phyloP scores from a whole-genome alignment of 2,888 invertebrate species.

The Corythucha ciliata region DNA sequence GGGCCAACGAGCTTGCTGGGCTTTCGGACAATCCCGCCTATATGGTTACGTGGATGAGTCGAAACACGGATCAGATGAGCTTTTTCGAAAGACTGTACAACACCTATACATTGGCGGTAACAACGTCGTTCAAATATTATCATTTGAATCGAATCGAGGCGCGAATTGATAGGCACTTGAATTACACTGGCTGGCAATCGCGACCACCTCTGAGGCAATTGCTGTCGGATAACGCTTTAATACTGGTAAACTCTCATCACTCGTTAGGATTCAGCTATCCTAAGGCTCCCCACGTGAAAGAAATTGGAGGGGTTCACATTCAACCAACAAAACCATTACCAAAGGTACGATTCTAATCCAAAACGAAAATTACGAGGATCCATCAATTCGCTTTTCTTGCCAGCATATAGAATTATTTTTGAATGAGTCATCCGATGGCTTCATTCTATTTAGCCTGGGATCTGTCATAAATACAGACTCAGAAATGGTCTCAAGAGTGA shows the following conservation, averaged over 20 bases:
- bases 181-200: constrained; percentile 27
- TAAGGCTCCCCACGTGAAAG: constrained; percentile 64
- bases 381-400: too few relatives aligned
- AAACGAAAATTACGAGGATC: neutral
- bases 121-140: too few relatives aligned
- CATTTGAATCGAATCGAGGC: too few relatives aligned
- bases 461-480: too few relatives aligned
- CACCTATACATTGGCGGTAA: neutral
- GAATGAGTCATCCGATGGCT: constrained; percentile 29
- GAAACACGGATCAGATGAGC: constrained; percentile 22
- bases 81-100: constrained; percentile 19
- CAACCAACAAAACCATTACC: constrained; percentile 59
- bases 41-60: too few relatives aligned
- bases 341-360: constrained; percentile 43
- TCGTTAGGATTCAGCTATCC: constrained; percentile 20
- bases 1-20: too few relatives aligned
- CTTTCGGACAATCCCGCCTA: too few relatives aligned
- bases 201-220: constrained; percentile 25
- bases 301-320: constrained; percentile 76
- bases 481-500: too few relatives aligned
- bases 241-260: constrained; percentile 29
- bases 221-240: constrained; percentile 26
- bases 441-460: constrained; percentile 33
- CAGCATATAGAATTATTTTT: constrained; percentile 33
- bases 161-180: constrained; percentile 16